Conservation (phyloP, 2,888 invertebrate species). For the Papilio protenor region DNA sequence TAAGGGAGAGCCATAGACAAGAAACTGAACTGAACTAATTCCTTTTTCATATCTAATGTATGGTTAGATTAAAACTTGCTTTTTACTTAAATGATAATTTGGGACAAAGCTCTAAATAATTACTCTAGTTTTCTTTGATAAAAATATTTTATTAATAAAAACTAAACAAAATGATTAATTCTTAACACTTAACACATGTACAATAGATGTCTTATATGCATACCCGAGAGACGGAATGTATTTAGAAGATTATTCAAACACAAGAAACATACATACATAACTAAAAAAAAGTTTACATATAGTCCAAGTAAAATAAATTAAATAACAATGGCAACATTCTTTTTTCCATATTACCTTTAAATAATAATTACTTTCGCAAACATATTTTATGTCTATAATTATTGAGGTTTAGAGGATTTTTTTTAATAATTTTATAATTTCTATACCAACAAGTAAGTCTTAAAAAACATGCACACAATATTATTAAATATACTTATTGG, state of each 20-base stretch:
- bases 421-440: background rate
- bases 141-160: constrained; percentile 31
- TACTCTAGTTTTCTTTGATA: constrained; percentile 40
- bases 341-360: background rate
- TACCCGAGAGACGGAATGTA: constrained; percentile 22
- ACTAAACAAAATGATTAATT: constrained; percentile 30
- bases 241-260: constrained; percentile 30
- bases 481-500: constrained; percentile 1
- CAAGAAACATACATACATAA: background rate
- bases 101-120: background rate
- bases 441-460: constrained; percentile 13
- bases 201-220: constrained; percentile 9
- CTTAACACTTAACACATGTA: constrained; percentile 24
- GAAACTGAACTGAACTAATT: too few species aligned
- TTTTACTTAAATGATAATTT: background rate
- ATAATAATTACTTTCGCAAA: background rate
- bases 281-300: background rate
- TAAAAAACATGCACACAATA: background rate
- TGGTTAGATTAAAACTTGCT: background rate
- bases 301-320: background rate
- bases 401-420: background rate
- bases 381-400: background rate
- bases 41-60: too few species aligned
- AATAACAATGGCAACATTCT: background rate
- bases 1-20: too few species aligned